phyloP scores from a whole-genome alignment of 1,140 invertebrate species.

The Calliphora vicina region DNA sequence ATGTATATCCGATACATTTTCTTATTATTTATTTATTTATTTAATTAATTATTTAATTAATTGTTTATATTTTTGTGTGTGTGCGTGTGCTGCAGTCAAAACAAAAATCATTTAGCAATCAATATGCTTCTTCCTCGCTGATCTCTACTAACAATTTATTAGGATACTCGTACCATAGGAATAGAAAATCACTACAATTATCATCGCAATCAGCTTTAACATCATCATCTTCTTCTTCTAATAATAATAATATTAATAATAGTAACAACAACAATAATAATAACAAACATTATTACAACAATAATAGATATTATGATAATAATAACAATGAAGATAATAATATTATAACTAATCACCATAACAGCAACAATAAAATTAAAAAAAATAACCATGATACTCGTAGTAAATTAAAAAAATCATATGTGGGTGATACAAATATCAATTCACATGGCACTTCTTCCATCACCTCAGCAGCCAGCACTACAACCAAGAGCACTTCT shows the following conservation, averaged over 20 bases:
- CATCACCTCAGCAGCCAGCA: slow-evolving; percentile 50
- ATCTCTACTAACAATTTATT: slow-evolving; percentile 62
- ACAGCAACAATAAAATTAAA: neutral
- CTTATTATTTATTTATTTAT: too few relatives aligned
- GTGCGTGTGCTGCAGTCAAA: slow-evolving; percentile 49
- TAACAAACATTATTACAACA: slow-evolving; percentile 36
- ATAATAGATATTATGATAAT: slow-evolving; percentile 32
- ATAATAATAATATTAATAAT: slow-evolving; percentile 33
- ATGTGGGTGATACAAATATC: slow-evolving; percentile 58
- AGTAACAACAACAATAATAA: slow-evolving; percentile 17
- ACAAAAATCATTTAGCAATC: slow-evolving; percentile 55
- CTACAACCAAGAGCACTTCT: slow-evolving; percentile 62
- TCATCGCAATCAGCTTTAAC: slow-evolving; percentile 47
- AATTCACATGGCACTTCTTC: slow-evolving; percentile 49
- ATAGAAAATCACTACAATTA: slow-evolving; percentile 58
- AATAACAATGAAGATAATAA: slow-evolving; percentile 26
- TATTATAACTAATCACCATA: neutral
- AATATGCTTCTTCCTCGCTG: slow-evolving; percentile 61
- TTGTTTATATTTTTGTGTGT: neutral
- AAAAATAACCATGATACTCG: neutral
- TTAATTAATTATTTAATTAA: neutral
- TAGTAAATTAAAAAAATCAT: slow-evolving; percentile 45
- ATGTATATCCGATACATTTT: too few relatives aligned
- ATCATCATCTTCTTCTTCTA: slow-evolving; percentile 46
- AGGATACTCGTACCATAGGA: slow-evolving; percentile 57